phyloP scores from a whole-genome alignment of 2,113 vertebrate genomes.

The Pedionomus torquatus region DNA sequence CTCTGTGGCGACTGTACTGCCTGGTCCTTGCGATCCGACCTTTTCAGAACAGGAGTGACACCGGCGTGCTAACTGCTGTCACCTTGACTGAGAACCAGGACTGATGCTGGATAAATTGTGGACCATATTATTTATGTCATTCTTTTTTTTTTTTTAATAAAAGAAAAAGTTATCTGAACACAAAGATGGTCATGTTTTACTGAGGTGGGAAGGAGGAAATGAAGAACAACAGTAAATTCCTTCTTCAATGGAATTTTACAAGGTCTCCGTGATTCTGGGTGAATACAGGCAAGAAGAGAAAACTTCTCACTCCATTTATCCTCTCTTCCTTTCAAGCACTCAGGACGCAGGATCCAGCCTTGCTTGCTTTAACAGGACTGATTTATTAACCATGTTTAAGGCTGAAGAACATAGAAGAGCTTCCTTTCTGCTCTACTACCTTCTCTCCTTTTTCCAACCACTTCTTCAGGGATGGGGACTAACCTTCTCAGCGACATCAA shows the following conservation, averaged over 20 bases:
- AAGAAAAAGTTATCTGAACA: not conserved
- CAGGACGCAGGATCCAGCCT: too few species aligned
- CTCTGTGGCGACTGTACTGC: not conserved
- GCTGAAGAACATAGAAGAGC: not conserved
- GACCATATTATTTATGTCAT: not conserved
- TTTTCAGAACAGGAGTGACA: not conserved
- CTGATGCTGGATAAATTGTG: not conserved
- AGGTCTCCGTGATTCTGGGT: not conserved
- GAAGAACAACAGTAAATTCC: accelerated
- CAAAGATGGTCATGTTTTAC: not conserved
- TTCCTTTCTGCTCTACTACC: not conserved
- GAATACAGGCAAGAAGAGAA: not conserved
- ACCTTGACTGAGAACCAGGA: not conserved
- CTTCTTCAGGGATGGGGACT: not conserved
- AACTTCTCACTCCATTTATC: too few species aligned
- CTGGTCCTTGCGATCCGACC: not conserved
- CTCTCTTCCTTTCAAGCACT: not conserved
- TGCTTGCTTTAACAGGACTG: not conserved
- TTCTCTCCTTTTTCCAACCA: not conserved
- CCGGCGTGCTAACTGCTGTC: not conserved
- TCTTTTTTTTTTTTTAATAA: not conserved
- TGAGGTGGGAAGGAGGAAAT: not conserved
- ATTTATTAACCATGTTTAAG: not conserved
- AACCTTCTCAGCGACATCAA: accelerated
- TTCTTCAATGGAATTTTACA: not conserved